Evolutionary conservation across 2,797 vertebrate species (phyloP).

Genomic region (Gallinago nigripennis): DNA sequence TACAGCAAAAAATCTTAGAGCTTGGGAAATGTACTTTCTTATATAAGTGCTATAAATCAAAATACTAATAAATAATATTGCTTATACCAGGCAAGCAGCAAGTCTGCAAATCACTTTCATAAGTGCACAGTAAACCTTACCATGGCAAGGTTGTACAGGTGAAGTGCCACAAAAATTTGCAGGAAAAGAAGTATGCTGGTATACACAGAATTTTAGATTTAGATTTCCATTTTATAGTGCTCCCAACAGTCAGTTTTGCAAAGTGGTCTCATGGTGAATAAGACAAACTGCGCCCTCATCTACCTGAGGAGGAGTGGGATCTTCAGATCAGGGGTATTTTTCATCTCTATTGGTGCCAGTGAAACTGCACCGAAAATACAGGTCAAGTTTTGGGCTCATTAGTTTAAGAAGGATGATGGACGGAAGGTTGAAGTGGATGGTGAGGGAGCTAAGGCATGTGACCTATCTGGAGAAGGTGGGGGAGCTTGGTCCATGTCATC

Average conservation of each 20-base stretch:
- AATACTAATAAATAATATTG: constrained; percentile 48
- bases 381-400: neutral
- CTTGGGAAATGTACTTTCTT: neutral
- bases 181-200: neutral
- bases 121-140: constrained; percentile 23
- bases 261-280: neutral
- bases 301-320: neutral
- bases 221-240: neutral
- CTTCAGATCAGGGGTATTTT: neutral
- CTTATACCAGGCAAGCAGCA: neutral
- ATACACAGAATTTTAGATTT: neutral
- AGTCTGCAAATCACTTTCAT: constrained; percentile 19
- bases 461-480: accelerated
- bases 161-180: constrained; percentile 2
- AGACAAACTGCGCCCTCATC: neutral
- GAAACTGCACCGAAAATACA: neutral
- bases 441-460: neutral
- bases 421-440: neutral
- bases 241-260: neutral
- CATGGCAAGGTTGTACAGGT: constrained; percentile 16
- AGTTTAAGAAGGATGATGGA: neutral
- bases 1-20: neutral
- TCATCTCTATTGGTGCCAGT: neutral
- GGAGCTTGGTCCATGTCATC: neutral
- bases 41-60: constrained; percentile 38